Conservation (phyloP, 2,888 invertebrate genomes). For the Orchestes rusci region DNA sequence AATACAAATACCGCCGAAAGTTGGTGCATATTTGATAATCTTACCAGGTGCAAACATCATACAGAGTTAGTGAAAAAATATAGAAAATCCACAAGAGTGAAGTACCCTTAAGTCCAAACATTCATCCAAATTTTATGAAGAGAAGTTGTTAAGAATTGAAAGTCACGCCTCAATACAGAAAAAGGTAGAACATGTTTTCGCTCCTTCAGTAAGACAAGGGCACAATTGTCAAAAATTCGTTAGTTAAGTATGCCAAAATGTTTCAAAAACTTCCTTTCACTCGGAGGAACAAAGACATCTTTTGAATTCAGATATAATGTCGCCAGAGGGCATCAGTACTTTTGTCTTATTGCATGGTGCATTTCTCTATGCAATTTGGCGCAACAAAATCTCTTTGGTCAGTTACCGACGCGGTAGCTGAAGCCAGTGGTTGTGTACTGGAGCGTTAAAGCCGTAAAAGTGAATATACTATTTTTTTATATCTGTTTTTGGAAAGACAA, state of each 20-base stretch:
- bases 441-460: neutral
- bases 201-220: neutral
- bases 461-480: neutral
- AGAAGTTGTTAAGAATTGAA: too few relatives aligned
- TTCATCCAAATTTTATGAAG: too few relatives aligned
- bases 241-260: neutral
- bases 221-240: constrained; percentile 1
- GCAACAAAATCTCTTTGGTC: neutral
- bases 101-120: too few relatives aligned
- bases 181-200: neutral
- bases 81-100: too few relatives aligned
- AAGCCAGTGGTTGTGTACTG: too few relatives aligned
- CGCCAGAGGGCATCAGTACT: neutral
- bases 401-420: neutral
- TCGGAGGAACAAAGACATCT: neutral
- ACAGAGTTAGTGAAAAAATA: too few relatives aligned
- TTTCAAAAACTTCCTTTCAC: neutral
- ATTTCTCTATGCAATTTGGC: neutral
- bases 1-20: too few relatives aligned
- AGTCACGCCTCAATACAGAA: too few relatives aligned
- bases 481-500: neutral
- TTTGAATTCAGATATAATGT: neutral
- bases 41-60: too few relatives aligned
- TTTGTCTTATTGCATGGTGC: neutral
- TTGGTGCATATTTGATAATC: too few relatives aligned